A percentile compares a stretch with the other conserved stretches of the same genome.
These are phyloP conservation scores for Patella depressa DNA, from an alignment of 2,888 invertebrate genomes.

Conservation along the genomic window DNA sequence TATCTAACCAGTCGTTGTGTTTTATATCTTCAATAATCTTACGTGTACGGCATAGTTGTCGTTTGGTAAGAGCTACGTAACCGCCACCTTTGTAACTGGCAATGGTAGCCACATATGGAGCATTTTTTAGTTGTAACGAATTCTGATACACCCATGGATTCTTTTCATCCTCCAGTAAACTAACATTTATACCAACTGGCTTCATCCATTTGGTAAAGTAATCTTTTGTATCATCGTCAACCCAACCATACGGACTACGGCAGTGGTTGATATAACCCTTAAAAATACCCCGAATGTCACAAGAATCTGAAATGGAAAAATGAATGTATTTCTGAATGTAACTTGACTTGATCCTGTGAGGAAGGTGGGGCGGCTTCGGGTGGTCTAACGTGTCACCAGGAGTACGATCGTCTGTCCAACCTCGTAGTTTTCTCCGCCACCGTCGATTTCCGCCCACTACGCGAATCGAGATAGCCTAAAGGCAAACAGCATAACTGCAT, in stretches of 20 bases:
- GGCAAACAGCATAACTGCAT: too few species aligned
- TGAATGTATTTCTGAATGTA: too few species aligned
- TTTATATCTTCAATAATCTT: conserved; percentile 66
- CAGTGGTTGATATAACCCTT: conserved; percentile 61
- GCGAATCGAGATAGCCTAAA: too few species aligned
- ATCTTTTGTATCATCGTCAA: conserved; percentile 67
- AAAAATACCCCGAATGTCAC: conserved; percentile 57
- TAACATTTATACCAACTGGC: conserved; percentile 44
- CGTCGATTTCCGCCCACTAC: too few species aligned
- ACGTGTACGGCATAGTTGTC: conserved; percentile 60
- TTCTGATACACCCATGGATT: conserved; percentile 70
- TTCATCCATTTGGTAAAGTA: conserved; percentile 63
- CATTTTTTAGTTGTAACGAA: conserved; percentile 69
- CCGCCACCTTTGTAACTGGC: conserved; percentile 71
- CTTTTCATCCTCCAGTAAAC: conserved; percentile 41
- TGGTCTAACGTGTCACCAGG: too few species aligned
- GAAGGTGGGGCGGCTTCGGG: too few species aligned
- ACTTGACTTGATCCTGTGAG: too few species aligned
- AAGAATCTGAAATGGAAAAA: conserved; percentile 59
- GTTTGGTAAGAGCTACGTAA: conserved; percentile 63
- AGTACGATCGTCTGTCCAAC: too few species aligned
- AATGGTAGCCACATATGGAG: conserved; percentile 70
- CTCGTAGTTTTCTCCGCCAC: too few species aligned
- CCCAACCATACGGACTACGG: conserved; percentile 68
- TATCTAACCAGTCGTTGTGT: conserved; percentile 71